Conservation (phyloP, 2,888 invertebrate species). For the Cerastis leucographa region DNA sequence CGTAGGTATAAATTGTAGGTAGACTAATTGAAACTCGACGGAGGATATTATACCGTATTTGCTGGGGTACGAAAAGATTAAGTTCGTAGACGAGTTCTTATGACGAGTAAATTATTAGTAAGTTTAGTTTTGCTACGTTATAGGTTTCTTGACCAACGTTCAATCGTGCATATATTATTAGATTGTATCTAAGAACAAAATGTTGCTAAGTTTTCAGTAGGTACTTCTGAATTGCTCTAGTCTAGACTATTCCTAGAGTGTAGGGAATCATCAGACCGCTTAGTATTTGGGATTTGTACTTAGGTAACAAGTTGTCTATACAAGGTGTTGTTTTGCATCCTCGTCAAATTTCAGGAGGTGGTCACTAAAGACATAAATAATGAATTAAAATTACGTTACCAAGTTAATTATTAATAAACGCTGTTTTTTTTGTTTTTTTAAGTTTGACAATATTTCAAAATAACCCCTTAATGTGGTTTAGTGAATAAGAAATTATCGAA, state of each 20-base stretch:
- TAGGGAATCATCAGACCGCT: neutral
- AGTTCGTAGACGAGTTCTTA: neutral
- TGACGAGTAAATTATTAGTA: neutral
- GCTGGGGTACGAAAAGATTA: neutral
- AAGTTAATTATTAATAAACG: too few species aligned
- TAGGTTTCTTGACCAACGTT: neutral
- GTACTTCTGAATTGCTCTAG: neutral
- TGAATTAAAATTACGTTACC: too few species aligned
- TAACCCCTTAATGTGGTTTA: too few species aligned
- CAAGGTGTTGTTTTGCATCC: too few species aligned
- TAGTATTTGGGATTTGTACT: neutral
- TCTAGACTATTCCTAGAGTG: neutral
- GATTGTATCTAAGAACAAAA: neutral
- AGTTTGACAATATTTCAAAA: too few species aligned
- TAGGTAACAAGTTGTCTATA: neutral
- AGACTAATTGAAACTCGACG: conserved; percentile 16
- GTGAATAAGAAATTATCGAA: too few species aligned
- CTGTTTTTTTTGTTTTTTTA: too few species aligned
- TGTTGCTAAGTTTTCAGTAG: neutral
- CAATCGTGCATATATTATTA: neutral
- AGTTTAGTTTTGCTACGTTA: neutral
- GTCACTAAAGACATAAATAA: too few species aligned
- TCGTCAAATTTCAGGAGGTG: too few species aligned
- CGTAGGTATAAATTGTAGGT: conserved; percentile 28
- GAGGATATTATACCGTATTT: conserved; percentile 30